Conservation (phyloP, 2,797 vertebrate species). For the Threskiornis aethiopicus region DNA sequence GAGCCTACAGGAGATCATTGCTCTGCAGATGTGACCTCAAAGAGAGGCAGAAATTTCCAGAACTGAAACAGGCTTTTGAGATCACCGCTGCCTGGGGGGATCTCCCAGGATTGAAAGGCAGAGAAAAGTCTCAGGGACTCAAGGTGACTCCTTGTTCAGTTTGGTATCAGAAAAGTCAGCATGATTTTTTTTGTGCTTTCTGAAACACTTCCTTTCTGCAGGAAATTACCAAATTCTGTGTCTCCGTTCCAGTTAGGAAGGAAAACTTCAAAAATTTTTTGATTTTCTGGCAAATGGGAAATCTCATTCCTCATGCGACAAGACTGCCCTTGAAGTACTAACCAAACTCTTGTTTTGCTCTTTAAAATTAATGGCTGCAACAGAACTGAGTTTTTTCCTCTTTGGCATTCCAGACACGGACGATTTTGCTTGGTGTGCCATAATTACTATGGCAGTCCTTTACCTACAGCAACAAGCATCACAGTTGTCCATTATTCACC, state of each 20-base stretch:
- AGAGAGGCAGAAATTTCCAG: neutral
- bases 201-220: neutral
- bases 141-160: neutral
- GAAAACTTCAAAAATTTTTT: neutral
- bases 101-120: neutral
- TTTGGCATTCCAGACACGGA: neutral
- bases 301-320: neutral
- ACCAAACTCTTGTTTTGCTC: neutral
- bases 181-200: neutral
- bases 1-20: neutral
- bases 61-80: neutral
- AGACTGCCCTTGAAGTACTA: neutral
- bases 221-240: neutral
- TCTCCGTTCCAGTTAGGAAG: neutral
- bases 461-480: neutral
- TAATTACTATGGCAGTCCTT: neutral
- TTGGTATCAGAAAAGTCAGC: neutral
- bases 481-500: neutral
- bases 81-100: neutral
- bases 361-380: neutral
- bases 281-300: neutral
- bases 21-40: neutral
- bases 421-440: neutral
- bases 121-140: neutral
- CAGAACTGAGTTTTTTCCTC: neutral